These are phyloP conservation scores for Pionites leucogaster DNA, from an alignment of 2,113 vertebrate species.

Conservation along the genomic window DNA sequence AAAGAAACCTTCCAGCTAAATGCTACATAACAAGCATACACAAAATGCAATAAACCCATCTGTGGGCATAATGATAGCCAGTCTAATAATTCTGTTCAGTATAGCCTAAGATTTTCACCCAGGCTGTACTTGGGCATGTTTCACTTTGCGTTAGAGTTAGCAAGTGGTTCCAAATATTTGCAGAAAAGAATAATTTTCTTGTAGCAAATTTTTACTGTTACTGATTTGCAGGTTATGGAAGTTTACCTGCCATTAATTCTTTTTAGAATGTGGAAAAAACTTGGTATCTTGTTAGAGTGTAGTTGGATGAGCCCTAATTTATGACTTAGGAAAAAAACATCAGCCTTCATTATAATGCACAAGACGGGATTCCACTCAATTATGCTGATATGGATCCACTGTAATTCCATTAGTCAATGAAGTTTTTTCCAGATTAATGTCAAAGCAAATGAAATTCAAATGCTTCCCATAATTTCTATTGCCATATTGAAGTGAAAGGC, in stretches of 20 bases:
- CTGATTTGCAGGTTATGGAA: background rate
- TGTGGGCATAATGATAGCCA: background rate
- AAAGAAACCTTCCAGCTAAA: background rate
- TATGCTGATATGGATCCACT: background rate
- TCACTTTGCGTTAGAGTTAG: background rate
- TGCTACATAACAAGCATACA: background rate
- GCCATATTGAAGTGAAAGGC: background rate
- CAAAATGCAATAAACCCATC: background rate
- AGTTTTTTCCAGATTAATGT: conserved; percentile 11
- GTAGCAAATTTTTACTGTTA: background rate
- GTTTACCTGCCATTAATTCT: background rate
- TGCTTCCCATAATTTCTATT: background rate
- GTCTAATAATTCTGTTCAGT: background rate
- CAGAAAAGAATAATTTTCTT: background rate
- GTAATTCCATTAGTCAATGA: conserved; percentile 20
- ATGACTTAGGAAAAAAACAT: background rate
- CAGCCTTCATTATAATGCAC: background rate
- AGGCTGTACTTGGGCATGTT: background rate
- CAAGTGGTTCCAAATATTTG: background rate
- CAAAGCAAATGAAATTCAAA: conserved; percentile 1
- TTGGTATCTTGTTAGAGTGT: background rate
- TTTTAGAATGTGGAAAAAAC: background rate
- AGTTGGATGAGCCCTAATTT: background rate
- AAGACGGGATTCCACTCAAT: background rate
- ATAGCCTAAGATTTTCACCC: background rate